These are phyloP conservation scores for Hippocampus zosterae DNA, from an alignment of 2,113 vertebrate genomes.

Conservation along the genomic window DNA sequence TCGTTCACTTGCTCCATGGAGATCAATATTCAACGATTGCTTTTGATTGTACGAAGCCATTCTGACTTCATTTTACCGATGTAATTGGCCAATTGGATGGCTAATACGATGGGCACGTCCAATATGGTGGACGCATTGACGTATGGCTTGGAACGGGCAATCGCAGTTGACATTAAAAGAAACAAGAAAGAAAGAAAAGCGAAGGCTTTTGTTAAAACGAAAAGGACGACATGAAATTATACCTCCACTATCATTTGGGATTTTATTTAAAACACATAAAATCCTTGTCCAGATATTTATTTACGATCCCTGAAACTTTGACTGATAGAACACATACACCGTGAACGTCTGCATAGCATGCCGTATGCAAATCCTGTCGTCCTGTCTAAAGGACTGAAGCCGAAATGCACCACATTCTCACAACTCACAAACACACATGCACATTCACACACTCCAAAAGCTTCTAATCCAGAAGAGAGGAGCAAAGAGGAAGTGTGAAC, in stretches of 20 bases:
- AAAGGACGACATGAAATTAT: background rate
- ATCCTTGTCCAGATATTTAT: background rate
- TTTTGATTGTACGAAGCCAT: no score
- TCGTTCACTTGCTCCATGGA: no score
- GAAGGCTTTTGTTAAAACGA: background rate
- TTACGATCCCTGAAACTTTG: background rate
- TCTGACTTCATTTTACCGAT: no score
- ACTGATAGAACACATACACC: background rate
- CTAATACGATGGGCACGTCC: no score
- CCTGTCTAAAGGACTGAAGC: background rate
- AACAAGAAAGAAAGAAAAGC: no score
- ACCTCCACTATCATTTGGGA: background rate
- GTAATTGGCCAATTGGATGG: no score
- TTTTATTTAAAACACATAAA: background rate
- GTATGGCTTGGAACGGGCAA: no score
- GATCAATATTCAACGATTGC: no score
- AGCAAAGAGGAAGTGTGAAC: conserved; percentile 48
- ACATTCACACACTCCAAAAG: conserved; percentile 24
- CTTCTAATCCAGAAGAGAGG: conserved; percentile 43
- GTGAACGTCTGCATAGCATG: background rate
- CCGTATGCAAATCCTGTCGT: background rate
- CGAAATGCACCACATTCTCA: background rate
- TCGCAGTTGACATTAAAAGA: no score
- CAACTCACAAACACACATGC: conserved; percentile 7
- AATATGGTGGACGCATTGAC: no score